Base-by-base conservation (phyloP, 2,797 vertebrate genomes). In the Hippopotamyrus pictus region DNA sequence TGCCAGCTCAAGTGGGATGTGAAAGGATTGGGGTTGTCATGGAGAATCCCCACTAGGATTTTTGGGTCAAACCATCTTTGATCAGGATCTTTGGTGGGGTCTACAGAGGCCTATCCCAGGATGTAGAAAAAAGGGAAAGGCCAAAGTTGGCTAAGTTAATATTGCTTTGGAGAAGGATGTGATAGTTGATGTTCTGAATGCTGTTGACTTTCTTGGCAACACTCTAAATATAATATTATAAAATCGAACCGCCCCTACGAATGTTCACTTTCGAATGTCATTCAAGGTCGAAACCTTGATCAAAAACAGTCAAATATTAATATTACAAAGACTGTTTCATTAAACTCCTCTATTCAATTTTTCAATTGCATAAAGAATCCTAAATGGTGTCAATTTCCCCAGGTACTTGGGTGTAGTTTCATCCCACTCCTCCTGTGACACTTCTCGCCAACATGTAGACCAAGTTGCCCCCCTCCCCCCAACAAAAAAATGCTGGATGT, bases 31-130 rank as follows among this genome's bases (percentile, higher is more conserved):
- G 69, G 53, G 83, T 65, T 91, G 59, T 90, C 76, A 86, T 88
- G 79, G 82, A 89, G 85, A 88, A 82, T 76, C 89, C 85, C 86
- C 86, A 59, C 88, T 86, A 5, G 86, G 86, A 90, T 88, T 84
- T 69, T 69, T 86, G 87, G 89, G 88, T 90, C 73, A 79, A 79
- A n/a, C 73, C 37, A n/a, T 79, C 73, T 86, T 53, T 86, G 46
- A 25, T 54, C 50, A 53, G 51, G 46, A 37, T 51, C 51, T 86
- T 50, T 51, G 46, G 84, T 48, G 41, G 76, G 76, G 76, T 46
- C 76, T 82, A 46, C 41, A 82, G 76, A 11, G 76, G 37, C 41
- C 41, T n/a, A 82, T 46, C 41, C 76, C 76, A 46, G 76, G 76
- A 46, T 79, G 19, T 44, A 41, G 41, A n/a, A 46, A 17, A 44